phyloP scores from a whole-genome alignment of 1,140 invertebrate genomes.

The Scaptomyza pallida region DNA sequence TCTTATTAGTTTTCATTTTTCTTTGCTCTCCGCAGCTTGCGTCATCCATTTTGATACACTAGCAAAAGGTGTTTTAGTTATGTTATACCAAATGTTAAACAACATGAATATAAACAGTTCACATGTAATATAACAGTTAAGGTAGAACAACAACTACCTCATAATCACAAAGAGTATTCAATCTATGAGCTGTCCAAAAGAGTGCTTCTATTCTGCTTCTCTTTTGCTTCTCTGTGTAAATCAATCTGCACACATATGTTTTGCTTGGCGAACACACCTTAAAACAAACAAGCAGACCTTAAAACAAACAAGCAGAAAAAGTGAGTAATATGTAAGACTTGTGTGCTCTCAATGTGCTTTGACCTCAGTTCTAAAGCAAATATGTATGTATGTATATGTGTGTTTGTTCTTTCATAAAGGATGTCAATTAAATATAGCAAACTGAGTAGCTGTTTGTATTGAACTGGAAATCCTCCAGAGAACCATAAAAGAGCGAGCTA shows the following conservation, averaged over 20 bases:
- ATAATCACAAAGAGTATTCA: too few species aligned
- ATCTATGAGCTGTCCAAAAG: neutral
- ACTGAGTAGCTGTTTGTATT: constrained; percentile 25
- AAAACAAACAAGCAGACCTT: neutral
- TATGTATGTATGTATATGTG: too few species aligned
- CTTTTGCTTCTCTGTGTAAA: constrained; percentile 5
- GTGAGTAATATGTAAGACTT: neutral
- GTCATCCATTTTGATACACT: constrained; percentile 42
- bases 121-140: too few species aligned
- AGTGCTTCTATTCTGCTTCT: neutral
- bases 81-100: neutral
- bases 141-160: too few species aligned
- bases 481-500: constrained; percentile 36
- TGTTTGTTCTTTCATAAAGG: constrained; percentile 6
- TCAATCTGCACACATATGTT: constrained; percentile 14
- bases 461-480: constrained; percentile 4
- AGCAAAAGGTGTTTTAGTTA: neutral
- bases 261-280: constrained; percentile 5
- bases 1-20: constrained; percentile 61
- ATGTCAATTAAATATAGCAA: constrained; percentile 36
- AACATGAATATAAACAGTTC: too few species aligned
- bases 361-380: neutral
- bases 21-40: constrained; percentile 15
- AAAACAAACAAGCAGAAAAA: neutral
- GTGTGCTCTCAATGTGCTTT: neutral